phyloP scores from a whole-genome alignment of 2,113 vertebrate genomes.

The Prochilodus magdalenae region DNA sequence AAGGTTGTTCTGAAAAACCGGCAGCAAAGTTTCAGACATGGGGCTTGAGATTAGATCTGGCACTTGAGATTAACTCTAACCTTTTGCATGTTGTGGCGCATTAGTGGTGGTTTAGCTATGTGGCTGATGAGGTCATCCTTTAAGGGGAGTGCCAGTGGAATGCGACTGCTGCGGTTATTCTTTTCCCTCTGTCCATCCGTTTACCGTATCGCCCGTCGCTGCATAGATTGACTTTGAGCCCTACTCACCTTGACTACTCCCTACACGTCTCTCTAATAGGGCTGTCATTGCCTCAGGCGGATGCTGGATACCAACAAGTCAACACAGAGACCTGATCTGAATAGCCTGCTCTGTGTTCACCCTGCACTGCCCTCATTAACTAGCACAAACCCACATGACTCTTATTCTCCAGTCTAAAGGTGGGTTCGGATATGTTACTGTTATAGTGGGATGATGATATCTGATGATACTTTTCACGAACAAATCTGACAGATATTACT shows the following conservation, averaged over 20 bases:
- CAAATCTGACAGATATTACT: too few species aligned
- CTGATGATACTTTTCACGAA: too few species aligned
- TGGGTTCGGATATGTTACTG: neutral
- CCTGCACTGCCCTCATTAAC: neutral
- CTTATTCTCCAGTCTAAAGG: neutral
- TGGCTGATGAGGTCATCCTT: conserved; percentile 4
- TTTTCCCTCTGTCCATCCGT: conserved; percentile 5
- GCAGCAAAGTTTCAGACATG: neutral
- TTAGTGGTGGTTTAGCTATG: neutral
- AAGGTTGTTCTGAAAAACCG: neutral
- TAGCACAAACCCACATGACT: neutral
- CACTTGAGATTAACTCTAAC: neutral
- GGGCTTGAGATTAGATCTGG: neutral
- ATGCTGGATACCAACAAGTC: neutral
- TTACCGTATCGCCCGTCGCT: neutral
- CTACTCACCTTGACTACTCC: neutral
- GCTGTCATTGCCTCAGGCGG: conserved; percentile 13
- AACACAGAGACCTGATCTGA: neutral
- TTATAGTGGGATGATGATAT: neutral
- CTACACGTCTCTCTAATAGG: conserved; percentile 10
- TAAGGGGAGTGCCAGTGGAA: neutral
- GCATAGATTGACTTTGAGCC: neutral
- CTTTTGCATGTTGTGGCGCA: neutral
- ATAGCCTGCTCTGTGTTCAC: neutral
- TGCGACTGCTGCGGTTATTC: neutral